Evolutionary conservation across 2,113 vertebrate genomes (phyloP).

Genomic region (Coturnix japonica): DNA sequence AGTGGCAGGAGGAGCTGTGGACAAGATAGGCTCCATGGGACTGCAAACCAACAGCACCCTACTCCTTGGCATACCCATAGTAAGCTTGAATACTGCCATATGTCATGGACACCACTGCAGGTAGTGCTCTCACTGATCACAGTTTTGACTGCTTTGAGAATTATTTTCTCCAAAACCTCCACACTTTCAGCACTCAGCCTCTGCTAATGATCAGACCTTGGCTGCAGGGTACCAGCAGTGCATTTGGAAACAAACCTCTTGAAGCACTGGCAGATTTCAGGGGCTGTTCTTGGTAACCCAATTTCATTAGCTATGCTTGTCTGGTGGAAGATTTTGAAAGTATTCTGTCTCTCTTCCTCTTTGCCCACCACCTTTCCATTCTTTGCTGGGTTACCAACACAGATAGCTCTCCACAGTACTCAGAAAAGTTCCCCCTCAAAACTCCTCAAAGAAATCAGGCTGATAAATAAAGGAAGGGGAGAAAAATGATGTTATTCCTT

Average conservation of each 20-base stretch:
- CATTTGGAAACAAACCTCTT: neutral
- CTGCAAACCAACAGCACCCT: neutral
- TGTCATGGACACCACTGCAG: neutral
- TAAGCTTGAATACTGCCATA: fast-evolving
- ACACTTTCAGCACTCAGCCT: neutral
- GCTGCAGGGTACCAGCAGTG: neutral
- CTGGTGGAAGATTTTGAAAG: neutral
- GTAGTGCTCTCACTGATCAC: neutral
- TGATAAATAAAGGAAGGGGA: neutral
- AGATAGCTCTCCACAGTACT: neutral
- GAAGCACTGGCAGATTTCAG: neutral
- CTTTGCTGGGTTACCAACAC: neutral
- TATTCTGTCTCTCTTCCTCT: neutral
- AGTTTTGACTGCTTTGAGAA: neutral
- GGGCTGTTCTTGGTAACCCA: neutral
- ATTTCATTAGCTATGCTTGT: neutral
- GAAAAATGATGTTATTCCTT: neutral
- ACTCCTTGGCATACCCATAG: neutral
- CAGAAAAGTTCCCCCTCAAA: neutral
- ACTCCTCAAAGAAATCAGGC: neutral
- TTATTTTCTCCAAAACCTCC: neutral
- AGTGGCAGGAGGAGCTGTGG: neutral
- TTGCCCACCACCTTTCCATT: too few species aligned
- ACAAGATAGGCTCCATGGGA: neutral
- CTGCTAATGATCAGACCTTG: neutral